Conservation (phyloP, 2,797 vertebrate species). For the Austrolebias charrua region DNA sequence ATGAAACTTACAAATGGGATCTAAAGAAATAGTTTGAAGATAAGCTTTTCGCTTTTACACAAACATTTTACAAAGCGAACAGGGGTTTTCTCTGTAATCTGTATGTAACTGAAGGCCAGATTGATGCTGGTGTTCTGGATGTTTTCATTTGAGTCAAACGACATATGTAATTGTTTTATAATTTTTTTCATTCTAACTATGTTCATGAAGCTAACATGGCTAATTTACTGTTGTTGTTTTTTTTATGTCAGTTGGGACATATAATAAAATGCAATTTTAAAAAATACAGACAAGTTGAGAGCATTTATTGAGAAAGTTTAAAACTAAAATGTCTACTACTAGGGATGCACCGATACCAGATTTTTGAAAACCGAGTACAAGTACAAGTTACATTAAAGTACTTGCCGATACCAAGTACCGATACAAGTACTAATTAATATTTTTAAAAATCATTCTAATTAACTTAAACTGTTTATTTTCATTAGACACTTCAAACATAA, state of each 20-base stretch:
- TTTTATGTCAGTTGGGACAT: neutral
- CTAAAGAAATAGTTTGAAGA: slow-evolving; percentile 34
- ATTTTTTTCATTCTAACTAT: neutral
- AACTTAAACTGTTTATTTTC: too few species aligned
- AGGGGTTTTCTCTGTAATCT: neutral
- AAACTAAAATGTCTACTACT: neutral
- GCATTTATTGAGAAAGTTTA: neutral
- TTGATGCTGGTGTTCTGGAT: slow-evolving; percentile 1
- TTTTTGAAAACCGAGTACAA: too few species aligned
- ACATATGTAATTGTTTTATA: neutral
- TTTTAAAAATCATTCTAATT: too few species aligned
- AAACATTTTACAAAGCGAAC: neutral
- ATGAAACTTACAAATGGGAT: slow-evolving; percentile 52
- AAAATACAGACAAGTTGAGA: neutral
- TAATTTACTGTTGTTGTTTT: neutral
- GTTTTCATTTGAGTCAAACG: slow-evolving; percentile 1
- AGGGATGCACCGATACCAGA: too few species aligned
- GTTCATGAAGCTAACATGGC: slow-evolving; percentile 1
- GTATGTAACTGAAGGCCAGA: slow-evolving; percentile 7
- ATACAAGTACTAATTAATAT: too few species aligned
- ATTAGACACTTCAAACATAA: too few species aligned
- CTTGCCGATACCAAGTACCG: too few species aligned
- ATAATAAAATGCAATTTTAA: neutral
- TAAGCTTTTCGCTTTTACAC: slow-evolving; percentile 1
- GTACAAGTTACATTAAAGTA: too few species aligned